These are phyloP conservation scores for Bradypodion pumilum DNA, from an alignment of 2,797 vertebrate genomes.

Conservation along the genomic window DNA sequence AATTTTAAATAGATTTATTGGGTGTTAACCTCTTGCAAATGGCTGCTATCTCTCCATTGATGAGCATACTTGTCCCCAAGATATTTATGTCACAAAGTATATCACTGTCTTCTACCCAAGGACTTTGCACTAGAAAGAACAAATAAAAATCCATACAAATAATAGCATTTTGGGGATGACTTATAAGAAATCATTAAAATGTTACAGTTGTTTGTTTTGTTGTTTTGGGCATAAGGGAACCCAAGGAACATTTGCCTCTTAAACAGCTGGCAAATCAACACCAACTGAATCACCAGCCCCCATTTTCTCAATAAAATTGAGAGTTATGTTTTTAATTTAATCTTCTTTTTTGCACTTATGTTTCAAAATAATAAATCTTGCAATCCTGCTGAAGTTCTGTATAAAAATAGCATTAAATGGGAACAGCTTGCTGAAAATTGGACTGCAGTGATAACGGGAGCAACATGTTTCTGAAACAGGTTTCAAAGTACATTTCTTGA, in stretches of 20 bases:
- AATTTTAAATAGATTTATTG: conserved; percentile 59
- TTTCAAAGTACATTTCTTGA: background rate
- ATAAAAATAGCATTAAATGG: conserved; percentile 29
- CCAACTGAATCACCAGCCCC: conserved; percentile 1
- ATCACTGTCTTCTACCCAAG: conserved; percentile 56
- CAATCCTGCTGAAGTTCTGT: conserved; percentile 33
- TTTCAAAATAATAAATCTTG: conserved; percentile 47
- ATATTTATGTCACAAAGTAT: conserved; percentile 50
- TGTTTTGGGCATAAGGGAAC: conserved; percentile 44
- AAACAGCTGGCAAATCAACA: conserved; percentile 42
- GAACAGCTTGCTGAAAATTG: conserved; percentile 21
- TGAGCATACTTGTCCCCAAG: conserved; percentile 35
- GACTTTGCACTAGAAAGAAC: conserved; percentile 42
- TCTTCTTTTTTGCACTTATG: conserved; percentile 36
- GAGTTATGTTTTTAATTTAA: conserved; percentile 60
- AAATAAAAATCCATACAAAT: conserved; percentile 58
- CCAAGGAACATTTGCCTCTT: conserved; percentile 52
- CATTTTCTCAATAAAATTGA: conserved; percentile 40
- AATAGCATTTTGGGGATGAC: conserved; percentile 46
- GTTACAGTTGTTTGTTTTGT: conserved; percentile 40
- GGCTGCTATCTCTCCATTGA: conserved; percentile 45
- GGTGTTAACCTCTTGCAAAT: conserved; percentile 49
- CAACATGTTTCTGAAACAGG: background rate
- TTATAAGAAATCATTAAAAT: conserved; percentile 40
- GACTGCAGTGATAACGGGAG: conserved; percentile 7